Percentiles rank a stretch among this genome's conserved stretches.
phyloP scores from a whole-genome alignment of 2,888 invertebrate genomes.

The Machimus atricapillus region DNA sequence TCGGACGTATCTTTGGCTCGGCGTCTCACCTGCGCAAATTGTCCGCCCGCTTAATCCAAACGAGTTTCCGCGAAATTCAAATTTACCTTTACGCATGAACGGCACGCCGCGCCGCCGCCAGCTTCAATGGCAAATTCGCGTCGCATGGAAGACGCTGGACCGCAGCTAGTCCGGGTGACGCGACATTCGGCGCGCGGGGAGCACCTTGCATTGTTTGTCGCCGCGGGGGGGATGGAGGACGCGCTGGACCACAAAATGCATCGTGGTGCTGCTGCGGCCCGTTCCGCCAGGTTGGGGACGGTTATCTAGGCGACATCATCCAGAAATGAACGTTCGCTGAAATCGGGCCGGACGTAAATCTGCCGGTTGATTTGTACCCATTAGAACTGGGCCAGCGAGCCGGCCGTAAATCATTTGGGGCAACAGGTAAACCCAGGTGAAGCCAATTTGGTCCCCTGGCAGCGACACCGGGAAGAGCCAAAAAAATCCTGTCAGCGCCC shows the following conservation, averaged over 20 bases:
- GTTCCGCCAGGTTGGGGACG: neutral
- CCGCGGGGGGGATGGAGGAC: neutral
- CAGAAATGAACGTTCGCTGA: neutral
- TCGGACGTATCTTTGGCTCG: constrained; percentile 43
- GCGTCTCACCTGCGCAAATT: constrained; percentile 46
- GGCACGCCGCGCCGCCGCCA: neutral
- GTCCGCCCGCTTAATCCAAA: constrained; percentile 43
- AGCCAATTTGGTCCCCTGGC: constrained; percentile 6
- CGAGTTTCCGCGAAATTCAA: constrained; percentile 41
- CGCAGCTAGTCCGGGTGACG: neutral
- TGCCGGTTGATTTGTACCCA: constrained; percentile 34
- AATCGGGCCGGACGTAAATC: neutral
- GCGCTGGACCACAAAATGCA: neutral
- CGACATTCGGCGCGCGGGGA: neutral
- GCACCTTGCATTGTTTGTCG: neutral
- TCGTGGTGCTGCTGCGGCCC: neutral
- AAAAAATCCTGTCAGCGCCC: constrained; percentile 44
- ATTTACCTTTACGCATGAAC: constrained; percentile 20
- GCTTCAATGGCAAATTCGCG: neutral
- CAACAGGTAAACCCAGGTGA: constrained; percentile 43
- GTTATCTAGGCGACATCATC: constrained; percentile 3
- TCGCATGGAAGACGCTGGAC: neutral
- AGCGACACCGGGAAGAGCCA: constrained; percentile 20
- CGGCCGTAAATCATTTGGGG: constrained; percentile 36
- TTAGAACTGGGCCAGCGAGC: constrained; percentile 42